These are phyloP conservation scores for Macropus fuliginosus DNA, from an alignment of 2,797 vertebrate genomes.

Conservation along the genomic window DNA sequence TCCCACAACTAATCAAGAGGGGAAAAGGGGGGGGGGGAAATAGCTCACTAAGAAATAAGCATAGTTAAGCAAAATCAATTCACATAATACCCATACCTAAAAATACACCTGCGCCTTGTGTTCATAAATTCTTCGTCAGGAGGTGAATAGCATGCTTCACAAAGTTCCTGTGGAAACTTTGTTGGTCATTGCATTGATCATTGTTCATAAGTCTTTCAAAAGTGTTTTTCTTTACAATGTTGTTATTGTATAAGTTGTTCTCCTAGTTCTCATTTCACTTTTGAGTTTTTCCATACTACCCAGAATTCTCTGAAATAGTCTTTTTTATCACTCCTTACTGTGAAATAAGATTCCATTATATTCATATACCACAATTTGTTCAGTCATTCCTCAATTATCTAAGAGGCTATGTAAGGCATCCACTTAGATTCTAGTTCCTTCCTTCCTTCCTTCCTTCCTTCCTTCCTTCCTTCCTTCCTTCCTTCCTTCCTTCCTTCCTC, in stretches of 20 bases:
- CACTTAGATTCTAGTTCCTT: background rate
- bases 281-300: background rate
- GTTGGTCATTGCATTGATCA: background rate
- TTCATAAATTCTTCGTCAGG: background rate
- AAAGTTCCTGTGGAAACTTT: background rate
- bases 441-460: background rate
- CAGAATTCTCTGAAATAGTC: background rate
- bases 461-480: too few relatives aligned
- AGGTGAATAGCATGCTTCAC: background rate
- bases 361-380: background rate
- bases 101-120: background rate
- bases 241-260: background rate
- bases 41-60: background rate
- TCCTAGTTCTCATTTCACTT: background rate
- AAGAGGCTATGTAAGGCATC: background rate
- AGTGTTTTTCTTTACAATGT: background rate
- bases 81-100: background rate
- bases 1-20: background rate
- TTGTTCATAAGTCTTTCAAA: background rate
- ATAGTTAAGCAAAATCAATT: background rate
- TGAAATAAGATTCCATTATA: background rate
- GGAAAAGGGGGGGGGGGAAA: background rate
- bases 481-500: too few relatives aligned
- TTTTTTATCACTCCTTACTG: background rate
- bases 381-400: background rate